These are phyloP conservation scores for Acleris holmiana DNA, from an alignment of 2,888 invertebrate species.

Conservation along the genomic window DNA sequence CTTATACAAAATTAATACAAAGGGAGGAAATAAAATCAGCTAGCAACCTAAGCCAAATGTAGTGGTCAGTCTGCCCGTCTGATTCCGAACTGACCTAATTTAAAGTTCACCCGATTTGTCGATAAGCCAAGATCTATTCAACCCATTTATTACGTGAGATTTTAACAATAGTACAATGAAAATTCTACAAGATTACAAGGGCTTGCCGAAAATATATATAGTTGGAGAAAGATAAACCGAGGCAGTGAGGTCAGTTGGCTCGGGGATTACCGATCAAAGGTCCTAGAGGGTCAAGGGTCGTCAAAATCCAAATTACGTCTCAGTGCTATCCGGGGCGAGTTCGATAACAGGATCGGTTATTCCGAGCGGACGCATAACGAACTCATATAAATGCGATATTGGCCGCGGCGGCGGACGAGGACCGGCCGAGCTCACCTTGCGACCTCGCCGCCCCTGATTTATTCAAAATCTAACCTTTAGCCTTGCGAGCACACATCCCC, in stretches of 20 bases:
- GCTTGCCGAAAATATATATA: constrained; percentile 32
- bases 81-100: constrained; percentile 25
- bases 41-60: constrained; percentile 40
- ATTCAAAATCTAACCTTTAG: constrained; percentile 60
- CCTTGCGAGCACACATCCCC: constrained; percentile 49
- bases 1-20: constrained; percentile 5
- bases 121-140: constrained; percentile 2
- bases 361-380: constrained; percentile 55
- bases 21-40: constrained; percentile 21
- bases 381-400: constrained; percentile 68
- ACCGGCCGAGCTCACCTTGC: constrained; percentile 52
- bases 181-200: constrained; percentile 21
- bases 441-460: constrained; percentile 59
- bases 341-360: constrained; percentile 54
- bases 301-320: constrained; percentile 55
- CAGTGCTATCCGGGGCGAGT: constrained; percentile 45
- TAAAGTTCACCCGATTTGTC: constrained; percentile 30
- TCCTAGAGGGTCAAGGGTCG: constrained; percentile 51
- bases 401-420: constrained; percentile 47
- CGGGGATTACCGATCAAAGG: constrained; percentile 46
- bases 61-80: constrained; percentile 40
- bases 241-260: constrained; percentile 20
- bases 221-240: constrained; percentile 22
- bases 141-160: not conserved
- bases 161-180: too few species aligned